Percentiles rank a stretch among this genome's conserved stretches.
Evolutionary conservation across 2,888 invertebrate genomes (phyloP).

Genomic region (Caenorhabditis sulstoni): DNA sequence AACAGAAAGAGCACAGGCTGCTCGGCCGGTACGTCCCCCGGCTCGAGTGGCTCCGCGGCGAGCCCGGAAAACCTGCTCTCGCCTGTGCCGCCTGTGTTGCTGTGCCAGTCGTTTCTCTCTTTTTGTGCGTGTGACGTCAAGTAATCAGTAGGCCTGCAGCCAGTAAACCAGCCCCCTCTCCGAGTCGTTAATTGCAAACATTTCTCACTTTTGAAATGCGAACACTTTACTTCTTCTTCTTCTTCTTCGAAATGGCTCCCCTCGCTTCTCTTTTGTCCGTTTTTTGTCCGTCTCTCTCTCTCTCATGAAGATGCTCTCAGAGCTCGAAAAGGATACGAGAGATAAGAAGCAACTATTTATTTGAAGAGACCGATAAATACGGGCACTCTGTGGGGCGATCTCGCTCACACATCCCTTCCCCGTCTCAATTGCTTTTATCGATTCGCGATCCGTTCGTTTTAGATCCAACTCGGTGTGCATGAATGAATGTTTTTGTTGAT

Average conservation of each 20-base stretch:
- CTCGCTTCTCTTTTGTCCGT: conserved; percentile 7
- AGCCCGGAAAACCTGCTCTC: conserved; percentile 41
- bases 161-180: not conserved
- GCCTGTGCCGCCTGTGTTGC: conserved; percentile 34
- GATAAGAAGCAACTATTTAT: conserved; percentile 44
- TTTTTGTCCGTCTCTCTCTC: not conserved
- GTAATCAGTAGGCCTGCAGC: conserved; percentile 39
- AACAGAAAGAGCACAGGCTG: not conserved
- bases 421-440: conserved; percentile 1
- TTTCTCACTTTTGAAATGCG: conserved; percentile 24
- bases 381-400: conserved; percentile 28
- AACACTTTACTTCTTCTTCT: conserved; percentile 1
- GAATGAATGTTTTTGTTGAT: conserved; percentile 65
- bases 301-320: conserved; percentile 10
- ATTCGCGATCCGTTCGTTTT: not conserved
- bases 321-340: conserved; percentile 36
- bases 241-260: not conserved
- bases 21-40: conserved; percentile 26
- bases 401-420: conserved; percentile 33
- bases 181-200: conserved; percentile 47
- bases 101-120: conserved; percentile 27
- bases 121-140: conserved; percentile 53
- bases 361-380: conserved; percentile 50
- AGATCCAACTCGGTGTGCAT: conserved; percentile 54
- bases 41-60: conserved; percentile 50